Evolutionary conservation across 2,888 invertebrate genomes (phyloP).

Genomic region (Unio delphinus): DNA sequence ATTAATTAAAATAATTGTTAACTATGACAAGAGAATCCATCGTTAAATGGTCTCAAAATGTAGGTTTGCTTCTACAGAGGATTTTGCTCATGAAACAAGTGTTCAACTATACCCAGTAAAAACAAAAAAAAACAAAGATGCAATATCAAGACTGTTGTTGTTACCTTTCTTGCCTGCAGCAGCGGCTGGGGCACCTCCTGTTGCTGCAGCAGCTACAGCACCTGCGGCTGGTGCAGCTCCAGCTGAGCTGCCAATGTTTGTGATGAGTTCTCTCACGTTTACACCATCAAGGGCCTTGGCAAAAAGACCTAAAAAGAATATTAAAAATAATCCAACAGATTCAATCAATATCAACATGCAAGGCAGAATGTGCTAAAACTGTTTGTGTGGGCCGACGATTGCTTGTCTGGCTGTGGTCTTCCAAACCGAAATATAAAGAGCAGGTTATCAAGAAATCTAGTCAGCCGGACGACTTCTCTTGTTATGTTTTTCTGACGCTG

Average conservation of each 20-base stretch:
- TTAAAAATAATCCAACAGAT: background rate
- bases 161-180: conserved; percentile 39
- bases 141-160: background rate
- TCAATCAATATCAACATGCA: background rate
- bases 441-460: too few species aligned
- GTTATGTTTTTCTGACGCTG: too few species aligned
- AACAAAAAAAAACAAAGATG: background rate
- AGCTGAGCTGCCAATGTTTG: conserved; percentile 92
- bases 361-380: too few species aligned
- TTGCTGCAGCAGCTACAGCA: conserved; percentile 61
- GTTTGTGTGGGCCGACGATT: too few species aligned
- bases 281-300: conserved; percentile 96
- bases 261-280: conserved; percentile 92
- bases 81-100: background rate
- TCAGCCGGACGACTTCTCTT: too few species aligned
- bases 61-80: background rate
- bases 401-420: too few species aligned
- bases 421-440: too few species aligned
- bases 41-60: too few species aligned
- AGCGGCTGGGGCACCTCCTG: conserved; percentile 51
- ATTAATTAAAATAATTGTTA: too few species aligned
- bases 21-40: too few species aligned
- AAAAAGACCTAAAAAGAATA: conserved; percentile 78
- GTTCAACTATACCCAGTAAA: background rate
- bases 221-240: conserved; percentile 83